Evolutionary conservation across 2,113 vertebrate genomes (phyloP).

Genomic region (Collichthys lucidus): DNA sequence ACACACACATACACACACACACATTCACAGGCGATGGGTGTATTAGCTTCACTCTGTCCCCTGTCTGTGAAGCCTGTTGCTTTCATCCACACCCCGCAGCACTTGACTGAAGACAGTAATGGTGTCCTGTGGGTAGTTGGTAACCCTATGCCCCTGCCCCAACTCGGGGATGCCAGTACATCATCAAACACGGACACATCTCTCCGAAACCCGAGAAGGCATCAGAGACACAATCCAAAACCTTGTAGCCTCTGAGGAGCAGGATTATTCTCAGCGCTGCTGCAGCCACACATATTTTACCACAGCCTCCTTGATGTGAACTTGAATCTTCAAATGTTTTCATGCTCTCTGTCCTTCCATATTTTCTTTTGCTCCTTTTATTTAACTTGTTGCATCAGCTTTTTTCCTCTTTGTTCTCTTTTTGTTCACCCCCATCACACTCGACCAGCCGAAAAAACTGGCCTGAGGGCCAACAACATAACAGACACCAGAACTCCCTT

Average conservation of each 20-base stretch:
- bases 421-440: neutral
- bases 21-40: conserved; percentile 2
- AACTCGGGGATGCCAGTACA: conserved; percentile 61
- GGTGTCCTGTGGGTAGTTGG: conserved; percentile 74
- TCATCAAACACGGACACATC: conserved; percentile 73
- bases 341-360: conserved; percentile 23
- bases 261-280: conserved; percentile 30
- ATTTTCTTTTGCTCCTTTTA: conserved; percentile 32
- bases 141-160: conserved; percentile 72
- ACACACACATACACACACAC: conserved; percentile 21
- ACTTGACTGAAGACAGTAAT: conserved; percentile 66
- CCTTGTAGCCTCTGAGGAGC: conserved; percentile 55
- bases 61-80: conserved; percentile 44
- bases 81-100: conserved; percentile 78
- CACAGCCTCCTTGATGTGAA: conserved; percentile 4
- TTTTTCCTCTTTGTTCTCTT: conserved; percentile 45
- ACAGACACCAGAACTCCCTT: conserved; percentile 68
- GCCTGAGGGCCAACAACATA: conserved; percentile 65
- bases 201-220: conserved; percentile 72
- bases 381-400: conserved; percentile 36
- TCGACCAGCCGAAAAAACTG: conserved; percentile 48
- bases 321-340: conserved; percentile 36
- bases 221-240: conserved; percentile 69
- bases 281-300: conserved; percentile 43
- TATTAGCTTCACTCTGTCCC: conserved; percentile 35